A percentile compares a stretch with the other conserved stretches of the same genome.
phyloP scores from a whole-genome alignment of 1,140 invertebrate species.

The Brachionus calyciflorus region DNA sequence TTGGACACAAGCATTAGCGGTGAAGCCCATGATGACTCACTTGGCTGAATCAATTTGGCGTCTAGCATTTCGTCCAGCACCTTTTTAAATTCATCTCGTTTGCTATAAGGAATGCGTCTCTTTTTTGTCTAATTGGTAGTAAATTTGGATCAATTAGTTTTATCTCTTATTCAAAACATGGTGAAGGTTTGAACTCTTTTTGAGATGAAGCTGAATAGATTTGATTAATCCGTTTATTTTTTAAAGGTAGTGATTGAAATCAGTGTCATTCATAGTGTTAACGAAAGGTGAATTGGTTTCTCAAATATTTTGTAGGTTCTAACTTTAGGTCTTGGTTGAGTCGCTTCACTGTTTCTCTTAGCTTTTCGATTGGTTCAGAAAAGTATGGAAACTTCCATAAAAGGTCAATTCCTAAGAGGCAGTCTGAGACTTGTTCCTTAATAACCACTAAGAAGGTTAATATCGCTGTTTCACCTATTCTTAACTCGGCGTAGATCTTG shows the following conservation, averaged over 20 bases:
- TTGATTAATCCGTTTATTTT: background rate
- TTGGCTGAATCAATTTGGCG: conserved; percentile 48
- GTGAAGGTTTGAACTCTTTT: background rate
- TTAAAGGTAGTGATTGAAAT: too few relatives aligned
- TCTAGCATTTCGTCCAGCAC: conserved; percentile 41
- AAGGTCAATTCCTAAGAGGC: too few relatives aligned
- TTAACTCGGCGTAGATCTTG: too few relatives aligned
- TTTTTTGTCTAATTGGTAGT: background rate
- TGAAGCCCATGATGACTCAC: background rate
- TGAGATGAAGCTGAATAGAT: background rate
- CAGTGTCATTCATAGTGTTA: background rate
- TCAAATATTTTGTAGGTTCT: too few relatives aligned
- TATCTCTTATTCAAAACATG: background rate
- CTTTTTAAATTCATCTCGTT: background rate
- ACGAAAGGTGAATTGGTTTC: too few relatives aligned
- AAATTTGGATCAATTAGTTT: background rate
- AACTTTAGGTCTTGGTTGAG: too few relatives aligned
- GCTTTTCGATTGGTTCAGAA: too few relatives aligned
- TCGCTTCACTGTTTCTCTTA: too few relatives aligned
- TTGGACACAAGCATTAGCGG: conserved; percentile 32
- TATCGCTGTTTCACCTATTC: too few relatives aligned
- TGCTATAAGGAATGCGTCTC: background rate
- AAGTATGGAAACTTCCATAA: too few relatives aligned
- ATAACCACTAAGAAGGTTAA: too few relatives aligned
- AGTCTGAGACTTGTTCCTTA: too few relatives aligned